Evolutionary conservation across 2,888 invertebrate species (phyloP), one percentile per base, ranked within the genome.

Genomic region (Amphipyra berbera): DNA sequence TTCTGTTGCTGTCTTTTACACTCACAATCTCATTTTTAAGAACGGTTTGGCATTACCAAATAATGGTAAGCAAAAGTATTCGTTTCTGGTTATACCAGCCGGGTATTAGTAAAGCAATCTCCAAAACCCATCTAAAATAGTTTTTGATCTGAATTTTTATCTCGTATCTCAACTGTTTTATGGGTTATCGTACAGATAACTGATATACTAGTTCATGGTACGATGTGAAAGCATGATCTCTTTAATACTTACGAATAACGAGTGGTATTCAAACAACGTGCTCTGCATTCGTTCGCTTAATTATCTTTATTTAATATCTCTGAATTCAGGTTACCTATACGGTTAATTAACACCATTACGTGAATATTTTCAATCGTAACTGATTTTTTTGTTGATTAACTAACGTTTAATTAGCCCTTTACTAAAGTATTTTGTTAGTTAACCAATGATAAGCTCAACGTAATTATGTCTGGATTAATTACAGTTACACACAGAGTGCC

Each of bases 291-390:
- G n/a, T 46, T 14, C 7, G n/a, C 0, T 33, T 21, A 61, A 67
- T 76, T 77, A 77, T 78, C 76, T 48, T n/a, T 58, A 52, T 38
- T 52, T 44, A 56, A 73, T 60, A 76, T 73, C 72, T 75, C 13
- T 42, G 61, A 62, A 75, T 73, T 61, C 52, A 64, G 61, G 69
- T 77, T 72, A 66, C 49, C 15, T 56, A 46, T 41, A 54, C 30
- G 27, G 37, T 47, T 64, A 66, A 75, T 66, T 42, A 61, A 61
- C 64, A 49, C 46, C 65, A 76, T 76, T 77, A 65, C 42, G 52
- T 46, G 47, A 61, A 72, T 72, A 48, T 45, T 74, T 65, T 13
- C n/a, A 12, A 45, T 38, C 6, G 56, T 50, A 55, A 67, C 63
- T 42, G 62, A 55, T 47, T 57, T 57, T 21, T 60, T 50, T 45